Percentiles rank a stretch among this genome's conserved stretches.
Conservation (phyloP, 2,113 vertebrate genomes). For the Gymnocephalus cernua region DNA sequence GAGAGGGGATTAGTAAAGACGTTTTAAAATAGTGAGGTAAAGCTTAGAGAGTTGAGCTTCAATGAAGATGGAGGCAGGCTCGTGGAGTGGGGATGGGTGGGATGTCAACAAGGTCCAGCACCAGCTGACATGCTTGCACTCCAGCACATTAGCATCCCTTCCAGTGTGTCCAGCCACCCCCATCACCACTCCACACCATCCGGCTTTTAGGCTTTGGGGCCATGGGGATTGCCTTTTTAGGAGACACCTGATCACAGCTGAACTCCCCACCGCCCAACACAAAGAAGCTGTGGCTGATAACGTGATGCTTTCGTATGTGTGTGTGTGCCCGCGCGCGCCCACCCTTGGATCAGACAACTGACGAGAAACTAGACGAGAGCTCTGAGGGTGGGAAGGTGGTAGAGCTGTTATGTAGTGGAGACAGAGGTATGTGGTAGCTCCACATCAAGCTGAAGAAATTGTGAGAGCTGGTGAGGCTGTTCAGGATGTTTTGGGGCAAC, state of each 20-base stretch:
- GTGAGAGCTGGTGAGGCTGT: not conserved
- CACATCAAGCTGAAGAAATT: not conserved
- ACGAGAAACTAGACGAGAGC: slow-evolving; percentile 14
- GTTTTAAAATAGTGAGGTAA: slow-evolving; percentile 28
- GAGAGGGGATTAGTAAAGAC: slow-evolving; percentile 15
- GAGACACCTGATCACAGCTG: slow-evolving; percentile 77
- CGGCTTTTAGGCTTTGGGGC: slow-evolving; percentile 67
- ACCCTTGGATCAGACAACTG: slow-evolving; percentile 18
- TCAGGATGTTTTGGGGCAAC: slow-evolving; percentile 5
- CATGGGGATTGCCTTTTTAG: slow-evolving; percentile 88
- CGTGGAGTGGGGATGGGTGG: slow-evolving; percentile 16
- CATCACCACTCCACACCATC: slow-evolving; percentile 40
- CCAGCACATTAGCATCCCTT: slow-evolving; percentile 68
- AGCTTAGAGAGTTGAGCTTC: slow-evolving; percentile 13
- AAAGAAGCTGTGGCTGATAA: slow-evolving; percentile 79
- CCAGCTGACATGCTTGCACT: slow-evolving; percentile 82
- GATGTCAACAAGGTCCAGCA: slow-evolving; percentile 62
- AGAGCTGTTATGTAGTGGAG: slow-evolving; percentile 12
- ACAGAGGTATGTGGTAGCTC: not conserved
- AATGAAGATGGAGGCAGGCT: not conserved
- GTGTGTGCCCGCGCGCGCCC: not conserved
- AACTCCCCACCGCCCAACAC: slow-evolving; percentile 59
- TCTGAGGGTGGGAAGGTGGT: slow-evolving; percentile 1
- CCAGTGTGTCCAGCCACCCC: slow-evolving; percentile 26
- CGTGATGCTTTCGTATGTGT: slow-evolving; percentile 30